Evolutionary conservation across 2,888 invertebrate species (phyloP), one percentile per base, ranked within the genome.

Genomic region (Pachymerium ferrugineum): DNA sequence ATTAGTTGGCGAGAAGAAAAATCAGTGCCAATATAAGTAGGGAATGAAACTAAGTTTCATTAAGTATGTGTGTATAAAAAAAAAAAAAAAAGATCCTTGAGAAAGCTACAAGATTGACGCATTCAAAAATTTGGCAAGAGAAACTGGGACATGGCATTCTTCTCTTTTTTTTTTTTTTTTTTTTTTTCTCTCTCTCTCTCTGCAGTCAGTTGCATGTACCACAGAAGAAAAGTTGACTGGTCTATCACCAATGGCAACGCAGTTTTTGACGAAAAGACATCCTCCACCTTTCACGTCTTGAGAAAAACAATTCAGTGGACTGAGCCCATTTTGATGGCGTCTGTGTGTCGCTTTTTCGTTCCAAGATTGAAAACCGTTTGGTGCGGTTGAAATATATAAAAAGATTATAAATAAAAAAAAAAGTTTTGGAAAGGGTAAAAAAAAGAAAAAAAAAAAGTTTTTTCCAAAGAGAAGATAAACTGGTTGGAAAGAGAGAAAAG

Each of bases 61-160:
- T 54, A 54, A 25, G 28, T 1, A 19, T 47, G 12, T 38, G 12
- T 38, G 12, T 38, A n/a, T 38, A n/a, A n/a, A n/a, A 22, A 22
- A 22, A 25, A 54, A 54, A n/a, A 22, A 22, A 22, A 25, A 54
- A 54, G 10, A 54, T 54, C 54, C 54, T 54, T 54, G 54, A 54
- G 25, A 54, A 54, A 54, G n/a, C n/a, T n/a, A n/a, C 22, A 54
- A 47, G 47, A 54, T 54, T 54, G 54, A 54, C 54, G 54, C 54
- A 54, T 54, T 54, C 54, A 54, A 54, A 54, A 54, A 54, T 54
- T 54, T 54, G 54, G 54, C 54, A 54, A 54, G 25, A 54, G 54
- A 54, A 54, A 54, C 54, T 54, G 54, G 54, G 54, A 54, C 54
- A 54, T 25, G 54, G 28, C 54, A 54, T 54, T 54, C 28, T 54